These are phyloP conservation scores for Pristionchus japonicus DNA, from an alignment of 2,888 invertebrate genomes.

Conservation along the genomic window DNA sequence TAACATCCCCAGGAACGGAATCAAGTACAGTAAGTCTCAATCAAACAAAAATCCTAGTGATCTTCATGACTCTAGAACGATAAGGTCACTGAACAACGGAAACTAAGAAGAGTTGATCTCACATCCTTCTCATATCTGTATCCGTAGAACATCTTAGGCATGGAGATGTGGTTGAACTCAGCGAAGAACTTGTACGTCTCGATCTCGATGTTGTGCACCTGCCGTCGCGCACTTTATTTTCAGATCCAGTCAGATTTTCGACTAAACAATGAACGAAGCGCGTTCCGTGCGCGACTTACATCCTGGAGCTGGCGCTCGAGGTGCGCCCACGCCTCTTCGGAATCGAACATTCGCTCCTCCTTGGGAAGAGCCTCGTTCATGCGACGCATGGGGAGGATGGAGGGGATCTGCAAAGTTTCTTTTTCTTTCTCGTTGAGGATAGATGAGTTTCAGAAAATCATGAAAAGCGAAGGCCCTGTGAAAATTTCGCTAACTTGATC, in stretches of 20 bases:
- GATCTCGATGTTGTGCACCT: conserved; percentile 34
- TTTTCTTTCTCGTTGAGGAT: neutral
- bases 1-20: too few relatives aligned
- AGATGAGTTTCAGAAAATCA: neutral
- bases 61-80: too few relatives aligned
- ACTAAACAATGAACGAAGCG: neutral
- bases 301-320: neutral
- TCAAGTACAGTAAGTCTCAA: too few relatives aligned
- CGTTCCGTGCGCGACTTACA: conserved; percentile 3
- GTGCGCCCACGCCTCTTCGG: neutral
- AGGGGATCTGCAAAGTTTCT: neutral
- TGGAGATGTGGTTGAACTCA: neutral
- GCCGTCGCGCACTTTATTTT: too few relatives aligned
- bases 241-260: neutral
- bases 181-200: conserved; percentile 14
- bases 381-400: conserved; percentile 17
- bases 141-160: conserved; percentile 32
- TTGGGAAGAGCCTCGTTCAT: neutral
- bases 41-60: too few relatives aligned
- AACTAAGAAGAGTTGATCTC: neutral
- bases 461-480: neutral
- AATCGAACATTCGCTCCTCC: conserved; percentile 31
- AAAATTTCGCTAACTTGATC: too few relatives aligned
- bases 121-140: neutral
- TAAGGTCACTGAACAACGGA: too few relatives aligned